A percentile compares a stretch with the other conserved stretches of the same genome.
Evolutionary conservation across 2,888 invertebrate genomes (phyloP).

Genomic region (Marasmarcha lunaedactyla): DNA sequence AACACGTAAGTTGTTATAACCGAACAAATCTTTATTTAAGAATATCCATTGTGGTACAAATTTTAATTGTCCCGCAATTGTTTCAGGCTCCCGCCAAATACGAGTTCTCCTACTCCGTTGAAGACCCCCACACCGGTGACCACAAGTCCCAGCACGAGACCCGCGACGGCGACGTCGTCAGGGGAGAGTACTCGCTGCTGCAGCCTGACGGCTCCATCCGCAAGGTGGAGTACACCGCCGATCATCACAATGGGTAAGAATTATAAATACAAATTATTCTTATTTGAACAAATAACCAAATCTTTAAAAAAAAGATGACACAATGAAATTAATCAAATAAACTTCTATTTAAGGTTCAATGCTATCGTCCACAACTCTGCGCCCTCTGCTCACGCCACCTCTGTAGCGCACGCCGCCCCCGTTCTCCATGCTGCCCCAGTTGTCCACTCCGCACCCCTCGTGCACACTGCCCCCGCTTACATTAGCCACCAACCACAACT

Average conservation of each 20-base stretch:
- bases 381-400: slow-evolving; percentile 36
- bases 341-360: slow-evolving; percentile 40
- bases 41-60: too few species aligned
- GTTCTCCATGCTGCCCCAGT: slow-evolving; percentile 28
- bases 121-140: slow-evolving; percentile 70
- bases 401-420: slow-evolving; percentile 20
- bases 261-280: too few species aligned
- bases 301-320: too few species aligned
- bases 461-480: slow-evolving; percentile 21
- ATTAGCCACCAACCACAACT: slow-evolving; percentile 19
- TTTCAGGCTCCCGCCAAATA: slow-evolving; percentile 63
- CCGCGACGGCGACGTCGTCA: slow-evolving; percentile 59
- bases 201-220: slow-evolving; percentile 69
- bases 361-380: slow-evolving; percentile 55
- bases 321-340: too few species aligned
- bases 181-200: slow-evolving; percentile 64
- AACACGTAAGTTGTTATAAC: slow-evolving; percentile 32
- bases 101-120: slow-evolving; percentile 70
- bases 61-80: too few species aligned
- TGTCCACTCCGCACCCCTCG: slow-evolving; percentile 20
- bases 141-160: slow-evolving; percentile 60
- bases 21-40: too few species aligned
- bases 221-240: slow-evolving; percentile 68
- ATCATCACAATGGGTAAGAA: slow-evolving; percentile 63
- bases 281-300: too few species aligned